These are phyloP conservation scores for Abramis brama DNA, from an alignment of 2,113 vertebrate species.

Conservation along the genomic window DNA sequence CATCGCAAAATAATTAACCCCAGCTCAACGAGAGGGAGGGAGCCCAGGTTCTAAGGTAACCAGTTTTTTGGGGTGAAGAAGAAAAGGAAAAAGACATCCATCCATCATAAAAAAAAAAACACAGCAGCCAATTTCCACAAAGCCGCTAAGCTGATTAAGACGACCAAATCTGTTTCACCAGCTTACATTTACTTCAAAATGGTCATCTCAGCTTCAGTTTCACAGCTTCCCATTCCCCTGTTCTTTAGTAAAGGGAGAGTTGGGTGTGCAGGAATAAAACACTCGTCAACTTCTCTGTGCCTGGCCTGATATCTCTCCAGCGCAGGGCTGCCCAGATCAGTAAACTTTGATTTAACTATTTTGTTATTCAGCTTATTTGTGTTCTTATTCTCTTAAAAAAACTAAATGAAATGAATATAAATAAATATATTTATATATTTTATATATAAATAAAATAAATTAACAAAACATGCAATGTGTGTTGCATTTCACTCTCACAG, in stretches of 20 bases:
- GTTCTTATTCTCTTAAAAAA: conserved; percentile 44
- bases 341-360: conserved; percentile 66
- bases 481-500: background rate
- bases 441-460: conserved; percentile 42
- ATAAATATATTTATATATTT: too few relatives aligned
- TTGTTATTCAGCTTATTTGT: conserved; percentile 47
- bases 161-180: conserved; percentile 82
- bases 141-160: conserved; percentile 84
- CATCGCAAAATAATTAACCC: conserved; percentile 50
- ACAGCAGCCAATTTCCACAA: conserved; percentile 82
- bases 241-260: conserved; percentile 72
- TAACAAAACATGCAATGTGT: background rate
- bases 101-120: conserved; percentile 69
- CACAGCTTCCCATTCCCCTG: conserved; percentile 80
- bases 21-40: conserved; percentile 3
- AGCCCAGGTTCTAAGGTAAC: conserved; percentile 56
- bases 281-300: conserved; percentile 73
- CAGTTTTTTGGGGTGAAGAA: conserved; percentile 53
- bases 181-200: conserved; percentile 84
- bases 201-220: conserved; percentile 85
- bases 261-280: conserved; percentile 81
- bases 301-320: conserved; percentile 79
- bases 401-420: conserved; percentile 19
- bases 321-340: conserved; percentile 66
- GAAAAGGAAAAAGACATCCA: conserved; percentile 69